A percentile compares a stretch with the other conserved stretches of the same genome.
phyloP scores from a whole-genome alignment of 1,140 invertebrate species.

The Frieseomelitta varia region DNA sequence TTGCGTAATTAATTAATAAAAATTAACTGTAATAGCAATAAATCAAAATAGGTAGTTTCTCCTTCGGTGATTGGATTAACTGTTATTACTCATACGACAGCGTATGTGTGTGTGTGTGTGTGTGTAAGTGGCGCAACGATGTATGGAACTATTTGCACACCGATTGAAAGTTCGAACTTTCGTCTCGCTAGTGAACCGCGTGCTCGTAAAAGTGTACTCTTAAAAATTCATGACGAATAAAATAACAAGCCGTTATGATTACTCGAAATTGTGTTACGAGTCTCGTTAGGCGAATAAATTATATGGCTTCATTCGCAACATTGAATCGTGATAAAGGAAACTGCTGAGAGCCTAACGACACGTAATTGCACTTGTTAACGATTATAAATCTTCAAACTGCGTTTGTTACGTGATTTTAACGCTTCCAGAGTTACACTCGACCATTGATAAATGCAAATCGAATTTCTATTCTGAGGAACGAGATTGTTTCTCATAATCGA shows the following conservation, averaged over 20 bases:
- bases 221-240: conserved; percentile 22
- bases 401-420: neutral
- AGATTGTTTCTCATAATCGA: neutral
- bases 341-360: neutral
- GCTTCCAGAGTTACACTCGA: too few species aligned
- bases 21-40: too few species aligned
- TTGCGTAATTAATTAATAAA: too few species aligned
- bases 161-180: neutral
- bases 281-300: neutral
- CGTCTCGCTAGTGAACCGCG: neutral
- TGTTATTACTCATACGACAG: conserved; percentile 20
- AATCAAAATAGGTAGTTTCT: neutral
- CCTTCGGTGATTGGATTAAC: conserved; percentile 18
- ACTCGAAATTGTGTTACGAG: neutral
- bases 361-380: neutral
- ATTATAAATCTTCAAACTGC: conserved; percentile 6
- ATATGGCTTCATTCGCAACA: neutral
- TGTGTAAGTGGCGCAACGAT: neutral
- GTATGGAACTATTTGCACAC: neutral
- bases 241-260: conserved; percentile 24
- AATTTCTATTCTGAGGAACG: neutral
- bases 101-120: too few species aligned
- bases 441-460: neutral
- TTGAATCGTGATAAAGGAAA: neutral
- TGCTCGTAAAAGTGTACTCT: neutral